Base-by-base conservation (phyloP, 2,888 invertebrate species). In the Lepidochrysops patricia region DNA sequence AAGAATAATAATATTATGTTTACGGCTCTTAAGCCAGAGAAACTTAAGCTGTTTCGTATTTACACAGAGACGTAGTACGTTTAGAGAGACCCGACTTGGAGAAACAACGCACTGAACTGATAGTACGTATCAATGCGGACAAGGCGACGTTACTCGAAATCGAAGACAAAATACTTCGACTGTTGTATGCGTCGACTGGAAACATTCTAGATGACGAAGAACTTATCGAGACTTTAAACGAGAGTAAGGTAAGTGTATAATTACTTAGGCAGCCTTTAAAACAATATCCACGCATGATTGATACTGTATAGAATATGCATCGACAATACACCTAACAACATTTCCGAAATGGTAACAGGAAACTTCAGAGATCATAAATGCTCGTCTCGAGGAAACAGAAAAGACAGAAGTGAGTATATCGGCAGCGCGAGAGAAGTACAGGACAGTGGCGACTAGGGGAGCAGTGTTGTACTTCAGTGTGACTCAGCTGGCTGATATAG, bases 161-260 rank as follows among this genome's bases (percentile, higher is more conserved):
- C 64, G 98, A 98, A 84, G 97, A 97, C 74, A 97, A 96, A 80
- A 97, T 98, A 64, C 86, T 98, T 7, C 91, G 93, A 67, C 90
- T 97, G 57, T 84, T 98, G 1, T 96, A 95, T 72, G 91, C 94
- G 52, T 94, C 96, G 0, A 93, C 96, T 64, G 97, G 97, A 3
- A 97, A 97, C 75, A 97, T 98, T 70, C 90, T 98, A 48, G 98
- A 98, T 75, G 97, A 98, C 74, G 98, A 98, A 75, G 96, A 96
- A 71, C 92, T 98, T 15, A 97, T 98, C 61, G 95, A 97, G 74
- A 96, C 97, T 0, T 90, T 97, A 9, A 96, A 96, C 78, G 95
- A 96, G 72, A 96, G 96, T 74, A 97, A 97, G 85, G 93, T 93
- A 71, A 62, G 49, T 15, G 13, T 4, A n/a, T n/a, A n/a, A n/a